A percentile compares a stretch with the other conserved stretches of the same genome.
phyloP scores from a whole-genome alignment of 2,888 invertebrate genomes.

The Hirtodrosophila cameraria region DNA sequence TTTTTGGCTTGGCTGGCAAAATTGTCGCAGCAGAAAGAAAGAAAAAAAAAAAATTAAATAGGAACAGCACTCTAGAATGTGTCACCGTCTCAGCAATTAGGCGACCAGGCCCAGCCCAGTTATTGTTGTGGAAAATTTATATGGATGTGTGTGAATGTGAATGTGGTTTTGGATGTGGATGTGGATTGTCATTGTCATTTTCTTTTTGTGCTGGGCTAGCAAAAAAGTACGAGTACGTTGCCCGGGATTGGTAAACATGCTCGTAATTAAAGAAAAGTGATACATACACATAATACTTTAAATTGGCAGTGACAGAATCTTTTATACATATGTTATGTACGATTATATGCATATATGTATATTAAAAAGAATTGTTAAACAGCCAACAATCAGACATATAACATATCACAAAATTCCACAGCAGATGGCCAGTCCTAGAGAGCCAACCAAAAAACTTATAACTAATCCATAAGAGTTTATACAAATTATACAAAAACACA shows the following conservation, averaged over 20 bases:
- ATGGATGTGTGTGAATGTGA: constrained; percentile 17
- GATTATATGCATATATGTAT: no score
- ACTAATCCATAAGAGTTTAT: constrained; percentile 36
- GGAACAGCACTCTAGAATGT: constrained; percentile 17
- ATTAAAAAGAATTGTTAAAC: constrained; percentile 3
- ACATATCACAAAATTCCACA: constrained; percentile 29
- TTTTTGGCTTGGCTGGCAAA: constrained; percentile 24
- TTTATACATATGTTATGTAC: neutral
- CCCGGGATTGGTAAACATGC: neutral
- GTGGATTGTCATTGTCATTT: constrained; percentile 8
- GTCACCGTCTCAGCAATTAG: constrained; percentile 31
- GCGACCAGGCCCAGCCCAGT: neutral
- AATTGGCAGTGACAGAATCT: constrained; percentile 1
- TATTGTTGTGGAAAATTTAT: constrained; percentile 34
- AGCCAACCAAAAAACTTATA: constrained; percentile 21
- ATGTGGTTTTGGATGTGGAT: constrained; percentile 17
- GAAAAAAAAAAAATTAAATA: neutral
- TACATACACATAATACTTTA: neutral
- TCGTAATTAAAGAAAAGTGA: constrained; percentile 6
- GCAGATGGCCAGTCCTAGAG: constrained; percentile 24
- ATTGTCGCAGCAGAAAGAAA: constrained; percentile 5
- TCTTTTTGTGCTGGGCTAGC: constrained; percentile 17
- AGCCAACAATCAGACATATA: constrained; percentile 35
- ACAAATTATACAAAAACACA: constrained; percentile 7
- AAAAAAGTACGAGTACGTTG: neutral